Conservation (phyloP, 2,113 vertebrate species). For the Stigmatopora argus region DNA sequence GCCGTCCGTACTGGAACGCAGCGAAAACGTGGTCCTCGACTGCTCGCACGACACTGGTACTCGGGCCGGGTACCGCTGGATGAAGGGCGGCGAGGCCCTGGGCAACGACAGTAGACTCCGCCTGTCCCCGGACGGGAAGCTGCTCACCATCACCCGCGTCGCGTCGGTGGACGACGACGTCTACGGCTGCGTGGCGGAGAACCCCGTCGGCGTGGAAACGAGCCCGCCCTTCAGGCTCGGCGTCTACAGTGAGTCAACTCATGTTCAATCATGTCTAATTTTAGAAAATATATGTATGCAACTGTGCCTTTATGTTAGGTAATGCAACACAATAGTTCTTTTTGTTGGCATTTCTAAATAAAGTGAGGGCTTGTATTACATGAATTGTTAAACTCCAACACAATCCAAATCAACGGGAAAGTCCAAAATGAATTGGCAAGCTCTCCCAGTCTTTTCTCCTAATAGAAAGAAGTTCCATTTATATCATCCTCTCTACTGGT, state of each 20-base stretch:
- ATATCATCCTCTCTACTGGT: slow-evolving; percentile 93
- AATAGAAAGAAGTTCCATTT: slow-evolving; percentile 91
- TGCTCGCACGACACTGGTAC: slow-evolving; percentile 89
- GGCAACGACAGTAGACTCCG: slow-evolving; percentile 81
- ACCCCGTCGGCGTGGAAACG: slow-evolving; percentile 81
- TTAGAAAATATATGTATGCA: too few relatives aligned
- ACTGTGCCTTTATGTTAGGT: too few relatives aligned
- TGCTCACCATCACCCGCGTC: slow-evolving; percentile 85
- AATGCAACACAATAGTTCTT: too few relatives aligned
- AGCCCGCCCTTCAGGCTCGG: slow-evolving; percentile 81
- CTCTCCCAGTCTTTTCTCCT: neutral
- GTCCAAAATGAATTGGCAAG: neutral
- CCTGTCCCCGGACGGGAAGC: slow-evolving; percentile 83
- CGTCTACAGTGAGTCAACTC: slow-evolving; percentile 81
- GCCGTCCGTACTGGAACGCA: slow-evolving; percentile 86
- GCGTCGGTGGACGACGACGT: slow-evolving; percentile 84
- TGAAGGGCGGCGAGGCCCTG: slow-evolving; percentile 83
- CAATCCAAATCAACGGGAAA: neutral
- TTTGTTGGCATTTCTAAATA: too few relatives aligned
- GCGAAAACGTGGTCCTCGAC: slow-evolving; percentile 83
- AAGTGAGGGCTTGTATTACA: too few relatives aligned
- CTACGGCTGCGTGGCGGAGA: slow-evolving; percentile 87
- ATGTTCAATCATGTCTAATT: too few relatives aligned
- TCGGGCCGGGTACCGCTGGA: slow-evolving; percentile 85
- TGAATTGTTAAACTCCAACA: too few relatives aligned